These are phyloP conservation scores for Caenorhabditis sp. DNA, from an alignment of 2,888 invertebrate genomes.

Conservation along the genomic window DNA sequence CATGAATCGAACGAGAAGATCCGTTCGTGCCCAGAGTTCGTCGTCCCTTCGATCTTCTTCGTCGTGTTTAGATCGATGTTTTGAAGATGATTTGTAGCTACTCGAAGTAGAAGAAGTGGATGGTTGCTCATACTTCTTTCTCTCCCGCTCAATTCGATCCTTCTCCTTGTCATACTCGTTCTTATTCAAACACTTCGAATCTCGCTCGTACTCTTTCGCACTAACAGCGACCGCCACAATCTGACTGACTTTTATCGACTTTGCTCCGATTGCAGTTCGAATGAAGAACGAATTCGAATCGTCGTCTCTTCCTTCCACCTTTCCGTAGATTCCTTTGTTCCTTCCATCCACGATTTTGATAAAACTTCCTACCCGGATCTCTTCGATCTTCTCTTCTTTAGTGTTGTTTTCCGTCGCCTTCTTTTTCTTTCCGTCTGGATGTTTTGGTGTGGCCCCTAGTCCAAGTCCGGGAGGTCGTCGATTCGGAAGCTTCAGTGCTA, in stretches of 20 bases:
- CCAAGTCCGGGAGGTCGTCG: slow-evolving; percentile 95
- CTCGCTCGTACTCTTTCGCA: slow-evolving; percentile 88
- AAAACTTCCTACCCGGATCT: slow-evolving; percentile 61
- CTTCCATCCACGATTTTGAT: slow-evolving; percentile 68
- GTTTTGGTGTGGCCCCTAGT: slow-evolving; percentile 90
- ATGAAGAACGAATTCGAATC: slow-evolving; percentile 89
- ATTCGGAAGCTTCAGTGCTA: slow-evolving; percentile 87
- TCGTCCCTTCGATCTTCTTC: slow-evolving; percentile 27
- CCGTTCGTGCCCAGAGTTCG: slow-evolving; percentile 71
- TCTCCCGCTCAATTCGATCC: slow-evolving; percentile 60
- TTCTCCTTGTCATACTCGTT: slow-evolving; percentile 71
- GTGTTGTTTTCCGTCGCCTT: slow-evolving; percentile 20
- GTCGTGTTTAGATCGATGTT: slow-evolving; percentile 6
- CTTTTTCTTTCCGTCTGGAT: slow-evolving; percentile 43
- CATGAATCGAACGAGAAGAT: slow-evolving; percentile 72
- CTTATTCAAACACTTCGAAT: slow-evolving; percentile 74
- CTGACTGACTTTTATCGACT: slow-evolving; percentile 70
- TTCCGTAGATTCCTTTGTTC: slow-evolving; percentile 70
- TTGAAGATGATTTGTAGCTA: slow-evolving; percentile 12
- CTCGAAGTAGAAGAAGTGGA: slow-evolving; percentile 22
- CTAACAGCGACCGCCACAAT: slow-evolving; percentile 89
- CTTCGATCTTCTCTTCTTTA: slow-evolving; percentile 55
- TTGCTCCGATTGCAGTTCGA: slow-evolving; percentile 70
- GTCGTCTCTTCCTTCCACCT: slow-evolving; percentile 90
- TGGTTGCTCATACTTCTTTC: slow-evolving; percentile 25